Evolutionary conservation across 2,888 invertebrate genomes (phyloP).

Genomic region (Drosophila picticornis): DNA sequence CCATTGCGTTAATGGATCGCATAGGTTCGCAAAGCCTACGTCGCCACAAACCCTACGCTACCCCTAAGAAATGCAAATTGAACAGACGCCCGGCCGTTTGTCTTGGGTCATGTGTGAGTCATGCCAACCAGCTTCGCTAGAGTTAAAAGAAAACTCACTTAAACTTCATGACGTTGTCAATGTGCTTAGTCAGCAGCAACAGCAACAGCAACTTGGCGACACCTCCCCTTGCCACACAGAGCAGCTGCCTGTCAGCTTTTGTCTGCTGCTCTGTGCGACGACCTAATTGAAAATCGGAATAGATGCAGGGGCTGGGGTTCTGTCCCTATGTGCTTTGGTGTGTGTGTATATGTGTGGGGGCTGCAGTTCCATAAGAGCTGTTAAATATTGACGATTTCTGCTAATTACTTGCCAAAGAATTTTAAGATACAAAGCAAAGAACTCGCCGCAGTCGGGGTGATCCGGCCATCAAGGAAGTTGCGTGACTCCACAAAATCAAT

Average conservation of each 20-base stretch:
- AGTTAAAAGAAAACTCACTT: slow-evolving; percentile 61
- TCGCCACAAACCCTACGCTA: background rate
- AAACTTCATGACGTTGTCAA: slow-evolving; percentile 65
- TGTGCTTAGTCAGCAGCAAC: slow-evolving; percentile 70
- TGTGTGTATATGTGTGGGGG: slow-evolving; percentile 3
- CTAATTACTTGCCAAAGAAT: slow-evolving; percentile 50
- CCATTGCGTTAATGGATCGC: slow-evolving; percentile 33
- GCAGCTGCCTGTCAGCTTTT: slow-evolving; percentile 15
- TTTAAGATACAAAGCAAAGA: slow-evolving; percentile 18
- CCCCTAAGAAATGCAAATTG: slow-evolving; percentile 61
- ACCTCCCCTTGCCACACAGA: background rate
- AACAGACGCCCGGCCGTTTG: slow-evolving; percentile 17
- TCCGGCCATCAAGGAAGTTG: slow-evolving; percentile 58
- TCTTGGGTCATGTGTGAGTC: slow-evolving; percentile 50
- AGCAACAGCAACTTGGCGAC: slow-evolving; percentile 36
- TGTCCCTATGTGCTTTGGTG: background rate
- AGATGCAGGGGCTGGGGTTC: background rate
- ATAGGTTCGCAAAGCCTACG: background rate
- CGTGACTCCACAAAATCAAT: slow-evolving; percentile 81
- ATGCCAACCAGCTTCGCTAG: slow-evolving; percentile 35
- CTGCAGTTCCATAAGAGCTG: slow-evolving; percentile 38
- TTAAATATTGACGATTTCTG: slow-evolving; percentile 70
- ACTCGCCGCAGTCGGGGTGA: background rate
- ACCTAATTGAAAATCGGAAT: slow-evolving; percentile 68
- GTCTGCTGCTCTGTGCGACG: slow-evolving; percentile 25